Evolutionary conservation across 2,888 invertebrate species (phyloP), one percentile per base, ranked within the genome.

Genomic region (Ectemnius continuus): DNA sequence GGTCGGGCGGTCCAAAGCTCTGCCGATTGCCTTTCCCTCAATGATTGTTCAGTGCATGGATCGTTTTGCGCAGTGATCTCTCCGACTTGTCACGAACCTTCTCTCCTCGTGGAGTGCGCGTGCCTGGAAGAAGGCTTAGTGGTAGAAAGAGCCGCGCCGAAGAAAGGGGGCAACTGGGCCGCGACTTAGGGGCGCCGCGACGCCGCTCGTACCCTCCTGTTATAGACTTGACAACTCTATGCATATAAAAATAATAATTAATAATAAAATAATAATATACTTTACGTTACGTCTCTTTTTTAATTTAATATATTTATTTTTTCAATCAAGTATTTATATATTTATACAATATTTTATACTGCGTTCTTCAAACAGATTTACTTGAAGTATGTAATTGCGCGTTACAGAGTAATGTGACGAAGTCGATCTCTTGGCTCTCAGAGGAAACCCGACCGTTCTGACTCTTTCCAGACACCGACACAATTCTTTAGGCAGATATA

Each of bases 221-320:
- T 87, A 88, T 88, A 89, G 89, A 89, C 89, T 89, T 88, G 88
- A 89, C 84, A 82, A 76, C 73, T 69, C 52, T 75, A 78, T 78
- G 78, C 60, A 79, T 75, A 76, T 72, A 75, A 69, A 85, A 83
- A 80, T 84, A 85, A 82, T 84, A 82, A 36, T 52, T 52, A 52
- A 52, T 52, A 52, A 84, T 85, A 80, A 87, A 36, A 36, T 36
- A 36, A 87, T 86, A 86, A 87, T 88, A 87, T 87, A 85, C 85
- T 83, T 85, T 88, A 88, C 83, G 85, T 88, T 89, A 89, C 82
- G 87, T 88, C 86, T 88, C 86, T 86, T 88, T 88, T 88, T 89
- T 89, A 88, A 89, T 90, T 90, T 90, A 90, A 90, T 89, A 90
- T 90, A 90, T 90, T 90, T 90, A 90, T 90, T 90, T 90, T 90